Base-by-base conservation (phyloP, 2,888 invertebrate genomes). In the Alentia gelatinosa region DNA sequence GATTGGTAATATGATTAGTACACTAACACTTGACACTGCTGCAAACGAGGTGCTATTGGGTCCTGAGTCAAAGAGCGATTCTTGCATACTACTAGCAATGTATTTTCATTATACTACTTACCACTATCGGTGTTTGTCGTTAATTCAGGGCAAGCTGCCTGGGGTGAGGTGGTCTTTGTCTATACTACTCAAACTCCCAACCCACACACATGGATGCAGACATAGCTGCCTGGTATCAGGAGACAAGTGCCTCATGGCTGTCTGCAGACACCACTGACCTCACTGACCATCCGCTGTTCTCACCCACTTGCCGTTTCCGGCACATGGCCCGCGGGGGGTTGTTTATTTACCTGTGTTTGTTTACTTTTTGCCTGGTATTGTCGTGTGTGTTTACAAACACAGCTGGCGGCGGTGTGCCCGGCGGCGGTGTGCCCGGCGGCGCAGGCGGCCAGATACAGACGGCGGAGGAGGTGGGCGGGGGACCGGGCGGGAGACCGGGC, bases 81-180 rank as follows among this genome's bases (percentile, higher is more conserved):
- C n/a, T n/a, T n/a, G n/a, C n/a, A n/a, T n/a, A n/a, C n/a, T n/a
- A n/a, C n/a, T n/a, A n/a, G n/a, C n/a, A n/a, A n/a, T 56, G 23
- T 56, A 56, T n/a, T 56, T 56, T 56, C n/a, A n/a, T n/a, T 56
- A 56, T 56, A 56, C 56, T 56, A 56, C 56, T 56, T 56, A 56
- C 56, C 19, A 4, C 56, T 56, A 56, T 56, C 19, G 23, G 19
- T n/a, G 23, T 42, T 7, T 42, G 56, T 19, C 12, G 19, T 56
- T n/a, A n/a, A n/a, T n/a, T n/a, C n/a, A n/a, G n/a, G n/a, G n/a
- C n/a, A n/a, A 56, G 12, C 12, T 4, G 56, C 56, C 56, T 56
- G 3, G 3, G 12, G 56, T n/a, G n/a, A 12, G 56, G 56, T n/a
- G 1, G 23, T n/a, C 56, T 56, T 56, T 56, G 56, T 56, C 56